Percentiles rank a stretch among this genome's conserved stretches.
phyloP scores from a whole-genome alignment of 2,888 invertebrate genomes.

The Hecatera dysodea region DNA sequence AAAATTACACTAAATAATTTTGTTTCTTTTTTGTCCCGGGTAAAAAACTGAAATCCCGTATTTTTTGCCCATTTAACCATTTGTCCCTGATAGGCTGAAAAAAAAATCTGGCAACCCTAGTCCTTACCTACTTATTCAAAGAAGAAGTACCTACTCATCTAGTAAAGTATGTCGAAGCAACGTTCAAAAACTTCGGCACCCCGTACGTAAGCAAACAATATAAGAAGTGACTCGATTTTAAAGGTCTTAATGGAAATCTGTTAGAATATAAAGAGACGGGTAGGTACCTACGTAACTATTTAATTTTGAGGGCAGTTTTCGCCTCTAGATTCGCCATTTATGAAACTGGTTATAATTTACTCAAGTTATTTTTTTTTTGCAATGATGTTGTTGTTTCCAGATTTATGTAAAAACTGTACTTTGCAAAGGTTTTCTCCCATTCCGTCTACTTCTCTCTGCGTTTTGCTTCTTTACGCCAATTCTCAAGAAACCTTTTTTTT shows the following conservation, averaged over 20 bases:
- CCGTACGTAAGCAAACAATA: constrained; percentile 19
- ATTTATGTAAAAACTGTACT: neutral
- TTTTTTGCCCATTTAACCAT: too few species aligned
- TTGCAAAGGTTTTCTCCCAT: too few species aligned
- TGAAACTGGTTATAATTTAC: neutral
- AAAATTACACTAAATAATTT: too few species aligned
- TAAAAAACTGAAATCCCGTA: too few species aligned
- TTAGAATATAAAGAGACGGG: neutral
- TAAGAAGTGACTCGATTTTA: constrained; percentile 18
- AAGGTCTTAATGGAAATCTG: constrained; percentile 19
- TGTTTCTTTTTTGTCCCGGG: too few species aligned
- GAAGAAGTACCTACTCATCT: neutral
- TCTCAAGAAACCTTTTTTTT: too few species aligned
- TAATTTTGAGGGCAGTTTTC: neutral
- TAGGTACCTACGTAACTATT: neutral
- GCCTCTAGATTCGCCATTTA: constrained; percentile 9
- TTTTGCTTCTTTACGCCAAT: too few species aligned
- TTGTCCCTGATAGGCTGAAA: too few species aligned
- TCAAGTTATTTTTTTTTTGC: neutral
- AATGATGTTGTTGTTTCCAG: neutral
- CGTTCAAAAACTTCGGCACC: neutral
- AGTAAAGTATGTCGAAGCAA: constrained; percentile 14
- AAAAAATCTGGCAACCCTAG: too few species aligned
- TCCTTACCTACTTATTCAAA: neutral
- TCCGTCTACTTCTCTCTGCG: too few species aligned